Conservation (phyloP, 2,888 invertebrate genomes). For the Heliconius erato region DNA sequence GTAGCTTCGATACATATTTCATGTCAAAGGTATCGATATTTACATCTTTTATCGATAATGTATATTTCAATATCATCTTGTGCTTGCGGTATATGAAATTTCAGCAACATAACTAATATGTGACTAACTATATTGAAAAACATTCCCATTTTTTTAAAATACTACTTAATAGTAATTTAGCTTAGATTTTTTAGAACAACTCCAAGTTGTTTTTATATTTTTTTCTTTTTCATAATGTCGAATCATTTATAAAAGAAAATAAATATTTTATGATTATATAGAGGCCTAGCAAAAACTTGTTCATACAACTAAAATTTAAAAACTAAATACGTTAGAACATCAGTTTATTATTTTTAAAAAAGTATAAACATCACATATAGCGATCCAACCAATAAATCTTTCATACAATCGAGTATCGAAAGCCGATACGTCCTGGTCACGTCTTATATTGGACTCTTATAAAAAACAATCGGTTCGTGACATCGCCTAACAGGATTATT, state of each 20-base stretch:
- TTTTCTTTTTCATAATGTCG: too few relatives aligned
- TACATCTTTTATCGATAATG: slow-evolving; percentile 10
- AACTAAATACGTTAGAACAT: background rate
- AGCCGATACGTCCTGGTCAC: slow-evolving; percentile 45
- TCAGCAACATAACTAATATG: too few relatives aligned
- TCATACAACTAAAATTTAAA: too few relatives aligned
- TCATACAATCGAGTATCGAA: slow-evolving; percentile 42
- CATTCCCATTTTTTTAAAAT: too few relatives aligned
- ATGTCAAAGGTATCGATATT: slow-evolving; percentile 13
- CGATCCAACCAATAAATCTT: slow-evolving; percentile 32
- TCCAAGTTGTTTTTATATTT: too few relatives aligned
- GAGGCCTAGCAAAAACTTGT: background rate
- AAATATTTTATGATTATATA: background rate
- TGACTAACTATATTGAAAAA: too few relatives aligned
- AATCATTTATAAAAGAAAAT: background rate
- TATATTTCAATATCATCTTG: slow-evolving; percentile 4
- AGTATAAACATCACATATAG: slow-evolving; percentile 34
- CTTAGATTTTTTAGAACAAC: too few relatives aligned
- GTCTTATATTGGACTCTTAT: slow-evolving; percentile 47
- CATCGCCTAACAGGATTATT: slow-evolving; percentile 48
- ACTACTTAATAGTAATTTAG: too few relatives aligned
- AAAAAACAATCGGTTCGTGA: slow-evolving; percentile 50
- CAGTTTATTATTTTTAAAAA: slow-evolving; percentile 13
- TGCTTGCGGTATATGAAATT: too few relatives aligned
- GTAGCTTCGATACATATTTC: background rate